Evolutionary conservation across 2,113 vertebrate species (phyloP).

Genomic region (Neopipo cinnamomea): DNA sequence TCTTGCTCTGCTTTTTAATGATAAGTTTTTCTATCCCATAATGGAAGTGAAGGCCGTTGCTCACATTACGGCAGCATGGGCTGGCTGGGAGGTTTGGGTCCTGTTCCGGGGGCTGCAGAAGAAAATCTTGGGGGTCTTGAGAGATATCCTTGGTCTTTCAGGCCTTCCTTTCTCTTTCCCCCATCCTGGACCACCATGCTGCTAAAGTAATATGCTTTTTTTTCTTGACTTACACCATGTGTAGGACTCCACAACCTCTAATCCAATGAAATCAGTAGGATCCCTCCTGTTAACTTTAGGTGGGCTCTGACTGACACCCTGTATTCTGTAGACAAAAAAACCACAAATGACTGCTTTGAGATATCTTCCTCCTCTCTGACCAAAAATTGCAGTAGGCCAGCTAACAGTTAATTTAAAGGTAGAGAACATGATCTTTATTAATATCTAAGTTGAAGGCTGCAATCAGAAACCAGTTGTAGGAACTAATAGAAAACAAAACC

Average conservation of each 20-base stretch:
- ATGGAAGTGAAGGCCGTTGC: neutral
- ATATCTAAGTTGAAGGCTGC: neutral
- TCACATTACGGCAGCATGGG: rapidly evolving
- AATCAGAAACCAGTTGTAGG: neutral
- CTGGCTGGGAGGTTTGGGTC: neutral
- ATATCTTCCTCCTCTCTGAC: neutral
- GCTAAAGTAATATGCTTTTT: neutral
- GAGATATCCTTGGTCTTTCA: neutral
- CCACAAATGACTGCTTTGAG: neutral
- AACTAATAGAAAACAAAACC: neutral
- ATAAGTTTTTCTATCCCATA: neutral
- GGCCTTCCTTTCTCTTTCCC: neutral
- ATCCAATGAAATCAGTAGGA: neutral
- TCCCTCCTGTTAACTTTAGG: neutral
- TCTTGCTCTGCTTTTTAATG: neutral
- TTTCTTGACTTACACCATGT: neutral
- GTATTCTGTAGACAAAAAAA: neutral
- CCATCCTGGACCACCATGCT: neutral
- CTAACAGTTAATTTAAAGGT: neutral
- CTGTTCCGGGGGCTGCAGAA: neutral
- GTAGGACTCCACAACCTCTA: neutral
- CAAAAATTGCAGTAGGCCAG: neutral
- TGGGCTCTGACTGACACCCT: neutral
- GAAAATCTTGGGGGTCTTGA: neutral
- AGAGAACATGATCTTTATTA: neutral